Base-by-base conservation (phyloP, 2,113 vertebrate genomes). In the Aphyosemion australe region DNA sequence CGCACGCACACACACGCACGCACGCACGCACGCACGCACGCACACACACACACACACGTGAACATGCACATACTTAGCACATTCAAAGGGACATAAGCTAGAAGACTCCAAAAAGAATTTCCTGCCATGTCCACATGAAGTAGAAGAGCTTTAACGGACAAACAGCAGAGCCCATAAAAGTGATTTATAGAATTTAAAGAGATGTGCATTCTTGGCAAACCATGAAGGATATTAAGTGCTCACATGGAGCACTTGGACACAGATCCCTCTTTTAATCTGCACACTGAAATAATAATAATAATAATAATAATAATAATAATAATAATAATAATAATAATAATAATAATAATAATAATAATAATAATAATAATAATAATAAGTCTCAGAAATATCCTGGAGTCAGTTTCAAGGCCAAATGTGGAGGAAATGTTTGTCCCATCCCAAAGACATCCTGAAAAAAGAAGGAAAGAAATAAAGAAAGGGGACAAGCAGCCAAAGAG, bases 181-280 rank as follows among this genome's bases (percentile, higher is more conserved):
- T 92, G 88, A 92, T 92, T 89, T 90, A 90, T 86, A 79, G 78
- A 88, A 87, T 92, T 90, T 83, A 91, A 81, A 92, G 93, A 93
- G 83, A 88, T 92, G 76, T 84, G 79, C 19, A 57, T 84, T 62
- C 88, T 92, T 85, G 85, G 89, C 84, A 86, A 76, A 85, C 76
- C 84, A 92, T 88, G 81, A 92, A 92, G 73, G 72, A 86, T 89
- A 88, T 76, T 72, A 90, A 82, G 80, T 85, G 67, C 84, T 93
- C 70, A 61, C 81, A 89, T 81, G 82, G 90, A 91, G 76, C 58
- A 67, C 80, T 79, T 64, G 66, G 80, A 81, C 76, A 83, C 56
- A 72, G 63, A 78, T 61, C 72, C 61, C 73, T 39, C 70, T 26
- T 94, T 95, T 92, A 92, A 92, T 92, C 83, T 90, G 54, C 62